Conservation (phyloP, 2,888 invertebrate species). For the Phymatocera aterrima region DNA sequence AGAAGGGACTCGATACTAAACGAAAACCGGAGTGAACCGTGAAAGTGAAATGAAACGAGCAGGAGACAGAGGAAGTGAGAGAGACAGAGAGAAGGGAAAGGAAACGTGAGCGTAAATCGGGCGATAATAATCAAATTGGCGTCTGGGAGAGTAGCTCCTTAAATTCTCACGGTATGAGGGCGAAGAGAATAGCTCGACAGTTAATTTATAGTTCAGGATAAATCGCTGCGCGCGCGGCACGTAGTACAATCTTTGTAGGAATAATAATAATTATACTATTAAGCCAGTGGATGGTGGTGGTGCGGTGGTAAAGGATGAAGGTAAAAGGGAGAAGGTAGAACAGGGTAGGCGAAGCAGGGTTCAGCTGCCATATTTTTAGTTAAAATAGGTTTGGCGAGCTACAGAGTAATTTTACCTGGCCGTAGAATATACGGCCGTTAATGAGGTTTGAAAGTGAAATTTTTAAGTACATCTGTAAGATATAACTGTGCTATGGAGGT, state of each 20-base stretch:
- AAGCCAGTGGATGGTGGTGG: background rate
- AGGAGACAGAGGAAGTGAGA: too few relatives aligned
- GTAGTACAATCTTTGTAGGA: slow-evolving; percentile 16
- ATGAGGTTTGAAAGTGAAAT: slow-evolving; percentile 21
- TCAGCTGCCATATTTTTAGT: slow-evolving; percentile 14
- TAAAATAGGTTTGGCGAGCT: background rate
- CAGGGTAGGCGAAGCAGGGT: too few relatives aligned
- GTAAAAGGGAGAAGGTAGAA: background rate
- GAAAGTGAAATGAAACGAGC: slow-evolving; percentile 27
- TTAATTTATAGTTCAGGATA: slow-evolving; percentile 35
- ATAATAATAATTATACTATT: slow-evolving; percentile 27
- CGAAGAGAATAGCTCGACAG: slow-evolving; percentile 12
- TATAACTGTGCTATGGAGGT: slow-evolving; percentile 12
- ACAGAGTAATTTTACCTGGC: background rate
- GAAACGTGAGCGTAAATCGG: slow-evolving; percentile 33
- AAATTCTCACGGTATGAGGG: slow-evolving; percentile 22
- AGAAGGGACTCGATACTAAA: slow-evolving; percentile 32
- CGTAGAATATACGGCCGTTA: slow-evolving; percentile 9
- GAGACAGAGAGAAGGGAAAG: slow-evolving; percentile 39
- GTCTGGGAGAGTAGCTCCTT: slow-evolving; percentile 19
- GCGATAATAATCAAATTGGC: slow-evolving; percentile 42
- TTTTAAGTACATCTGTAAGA: background rate
- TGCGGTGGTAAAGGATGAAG: background rate
- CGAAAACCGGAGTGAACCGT: slow-evolving; percentile 21
- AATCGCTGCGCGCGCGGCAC: slow-evolving; percentile 8